Percentiles rank a stretch among this genome's conserved stretches.
Evolutionary conservation across 2,888 invertebrate species (phyloP).

Genomic region (Himalopsyche japonica): DNA sequence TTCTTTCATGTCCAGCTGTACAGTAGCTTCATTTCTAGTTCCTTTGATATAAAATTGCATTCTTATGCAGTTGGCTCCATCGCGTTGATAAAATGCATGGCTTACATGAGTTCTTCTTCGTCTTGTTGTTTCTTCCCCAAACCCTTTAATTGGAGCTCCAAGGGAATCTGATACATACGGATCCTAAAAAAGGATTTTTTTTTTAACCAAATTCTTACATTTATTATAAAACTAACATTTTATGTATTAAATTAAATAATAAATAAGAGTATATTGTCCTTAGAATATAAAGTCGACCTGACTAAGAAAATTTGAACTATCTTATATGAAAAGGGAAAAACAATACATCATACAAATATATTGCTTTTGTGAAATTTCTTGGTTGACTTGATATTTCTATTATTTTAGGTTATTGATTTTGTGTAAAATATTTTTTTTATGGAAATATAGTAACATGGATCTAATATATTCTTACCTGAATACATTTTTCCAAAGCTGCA

Average conservation of each 20-base stretch:
- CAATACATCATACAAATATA: too few species aligned
- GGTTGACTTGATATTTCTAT: too few species aligned
- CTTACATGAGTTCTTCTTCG: conserved; percentile 84
- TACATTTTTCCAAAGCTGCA: conserved; percentile 75
- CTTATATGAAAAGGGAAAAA: too few species aligned
- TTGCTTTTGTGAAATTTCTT: too few species aligned
- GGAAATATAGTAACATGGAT: not conserved
- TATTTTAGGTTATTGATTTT: too few species aligned
- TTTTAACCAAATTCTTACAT: too few species aligned
- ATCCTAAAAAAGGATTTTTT: conserved; percentile 54
- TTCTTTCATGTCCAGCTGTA: conserved; percentile 83
- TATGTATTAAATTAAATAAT: too few species aligned
- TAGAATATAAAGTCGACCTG: too few species aligned
- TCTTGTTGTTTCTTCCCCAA: conserved; percentile 83
- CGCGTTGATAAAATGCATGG: conserved; percentile 73
- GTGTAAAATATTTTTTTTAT: too few species aligned
- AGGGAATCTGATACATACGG: conserved; percentile 77
- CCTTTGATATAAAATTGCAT: conserved; percentile 93
- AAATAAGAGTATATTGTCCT: too few species aligned
- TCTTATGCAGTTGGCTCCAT: conserved; percentile 78
- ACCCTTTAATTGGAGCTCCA: conserved; percentile 88
- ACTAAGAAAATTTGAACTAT: too few species aligned
- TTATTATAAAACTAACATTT: too few species aligned
- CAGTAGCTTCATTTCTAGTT: conserved; percentile 77
- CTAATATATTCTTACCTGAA: conserved; percentile 56